phyloP scores from a whole-genome alignment of 2,888 invertebrate species.

The Beris morrisii region DNA sequence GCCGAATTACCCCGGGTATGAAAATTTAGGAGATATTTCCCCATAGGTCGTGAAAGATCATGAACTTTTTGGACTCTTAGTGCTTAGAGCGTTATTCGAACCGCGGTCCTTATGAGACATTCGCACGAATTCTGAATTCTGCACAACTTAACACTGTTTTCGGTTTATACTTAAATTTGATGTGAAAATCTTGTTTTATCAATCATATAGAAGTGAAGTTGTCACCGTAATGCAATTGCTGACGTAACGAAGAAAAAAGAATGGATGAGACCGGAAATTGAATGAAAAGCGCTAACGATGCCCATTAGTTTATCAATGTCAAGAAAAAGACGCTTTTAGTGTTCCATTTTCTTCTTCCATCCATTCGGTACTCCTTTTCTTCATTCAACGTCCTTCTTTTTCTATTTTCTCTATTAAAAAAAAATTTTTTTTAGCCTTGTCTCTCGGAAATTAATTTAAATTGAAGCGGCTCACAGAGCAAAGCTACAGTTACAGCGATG shows the following conservation, averaged over 20 bases:
- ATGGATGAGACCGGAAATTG: constrained; percentile 21
- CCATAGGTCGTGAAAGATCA: no score
- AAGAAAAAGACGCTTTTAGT: constrained; percentile 1
- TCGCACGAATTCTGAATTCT: no score
- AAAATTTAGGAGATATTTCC: no score
- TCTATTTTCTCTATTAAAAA: not conserved
- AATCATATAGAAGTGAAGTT: no score
- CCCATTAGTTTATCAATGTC: constrained; percentile 28
- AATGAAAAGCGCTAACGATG: constrained; percentile 24
- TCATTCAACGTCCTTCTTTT: not conserved
- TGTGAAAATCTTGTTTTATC: no score
- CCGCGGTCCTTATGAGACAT: no score
- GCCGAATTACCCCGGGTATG: no score
- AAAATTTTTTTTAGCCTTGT: no score
- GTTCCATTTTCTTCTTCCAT: not conserved
- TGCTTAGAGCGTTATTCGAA: no score
- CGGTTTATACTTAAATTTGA: no score
- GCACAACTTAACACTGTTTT: no score
- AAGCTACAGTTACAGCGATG: not conserved
- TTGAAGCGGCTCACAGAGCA: constrained; percentile 11
- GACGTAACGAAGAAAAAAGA: not conserved
- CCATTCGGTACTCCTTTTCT: not conserved
- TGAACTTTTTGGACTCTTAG: no score
- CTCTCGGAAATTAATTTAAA: constrained; percentile 26
- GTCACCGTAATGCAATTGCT: not conserved